Evolutionary conservation across 2,113 vertebrate genomes (phyloP).

Genomic region (Anthoscopus minutus): DNA sequence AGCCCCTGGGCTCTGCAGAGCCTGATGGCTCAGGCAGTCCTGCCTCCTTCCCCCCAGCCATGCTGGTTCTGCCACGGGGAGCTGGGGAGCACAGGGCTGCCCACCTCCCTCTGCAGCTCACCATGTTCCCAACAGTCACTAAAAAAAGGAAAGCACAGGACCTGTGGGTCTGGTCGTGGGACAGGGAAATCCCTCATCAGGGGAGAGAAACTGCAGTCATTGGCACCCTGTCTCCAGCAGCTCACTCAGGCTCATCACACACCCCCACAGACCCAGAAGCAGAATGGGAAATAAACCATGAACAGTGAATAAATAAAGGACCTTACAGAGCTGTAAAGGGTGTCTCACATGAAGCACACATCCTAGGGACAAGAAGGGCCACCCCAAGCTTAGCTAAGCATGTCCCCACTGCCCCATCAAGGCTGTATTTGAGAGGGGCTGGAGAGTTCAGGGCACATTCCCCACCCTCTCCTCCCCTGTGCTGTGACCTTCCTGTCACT

Average conservation of each 20-base stretch:
- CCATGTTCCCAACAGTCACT: rapidly evolving
- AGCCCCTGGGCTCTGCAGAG: not conserved
- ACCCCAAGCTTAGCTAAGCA: not conserved
- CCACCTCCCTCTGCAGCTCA: not conserved
- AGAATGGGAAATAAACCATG: not conserved
- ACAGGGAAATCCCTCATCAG: not conserved
- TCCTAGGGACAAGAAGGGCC: not conserved
- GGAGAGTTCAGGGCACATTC: not conserved
- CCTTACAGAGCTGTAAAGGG: not conserved
- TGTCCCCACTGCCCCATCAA: not conserved
- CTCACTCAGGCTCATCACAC: not conserved
- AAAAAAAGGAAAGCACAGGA: not conserved
- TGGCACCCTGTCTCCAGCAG: not conserved
- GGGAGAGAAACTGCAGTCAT: not conserved
- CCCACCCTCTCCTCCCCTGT: not conserved
- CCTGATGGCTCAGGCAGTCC: rapidly evolving
- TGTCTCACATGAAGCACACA: not conserved
- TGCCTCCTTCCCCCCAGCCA: not conserved
- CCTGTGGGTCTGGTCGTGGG: rapidly evolving
- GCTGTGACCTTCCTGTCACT: slow-evolving; percentile 48
- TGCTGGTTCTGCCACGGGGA: rapidly evolving
- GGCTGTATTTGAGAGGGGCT: not conserved
- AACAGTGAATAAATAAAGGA: not conserved
- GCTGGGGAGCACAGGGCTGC: not conserved
- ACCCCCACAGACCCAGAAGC: not conserved